Evolutionary conservation across 2,888 invertebrate species (phyloP).

Genomic region (Tipula unca): DNA sequence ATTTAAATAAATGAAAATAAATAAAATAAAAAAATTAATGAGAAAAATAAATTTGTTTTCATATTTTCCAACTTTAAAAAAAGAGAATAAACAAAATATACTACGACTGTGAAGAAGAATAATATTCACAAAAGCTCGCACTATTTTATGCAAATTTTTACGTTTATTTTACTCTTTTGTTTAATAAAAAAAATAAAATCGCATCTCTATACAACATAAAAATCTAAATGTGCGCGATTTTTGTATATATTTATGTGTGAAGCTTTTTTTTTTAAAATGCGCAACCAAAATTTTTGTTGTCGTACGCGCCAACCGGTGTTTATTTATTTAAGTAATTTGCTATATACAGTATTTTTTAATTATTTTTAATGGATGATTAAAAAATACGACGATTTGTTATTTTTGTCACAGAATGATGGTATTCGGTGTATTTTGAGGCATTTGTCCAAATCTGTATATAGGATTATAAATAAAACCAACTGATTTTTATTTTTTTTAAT

Average conservation of each 20-base stretch:
- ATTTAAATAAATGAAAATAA: constrained; percentile 8
- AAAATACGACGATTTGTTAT: too few relatives aligned
- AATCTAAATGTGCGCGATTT: not conserved
- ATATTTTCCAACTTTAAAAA: not conserved
- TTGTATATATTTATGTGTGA: not conserved
- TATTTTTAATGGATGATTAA: too few relatives aligned
- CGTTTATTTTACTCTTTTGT: not conserved
- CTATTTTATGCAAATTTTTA: not conserved
- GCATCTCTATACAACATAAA: not conserved
- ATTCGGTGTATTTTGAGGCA: too few relatives aligned
- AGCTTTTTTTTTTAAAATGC: not conserved
- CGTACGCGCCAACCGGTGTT: too few relatives aligned
- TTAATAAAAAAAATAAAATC: not conserved
- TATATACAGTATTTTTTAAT: too few relatives aligned
- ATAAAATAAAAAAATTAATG: not conserved
- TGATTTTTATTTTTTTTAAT: too few relatives aligned
- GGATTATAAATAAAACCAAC: too few relatives aligned
- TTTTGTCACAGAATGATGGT: too few relatives aligned
- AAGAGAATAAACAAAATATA: not conserved
- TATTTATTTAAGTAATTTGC: too few relatives aligned
- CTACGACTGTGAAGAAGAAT: not conserved
- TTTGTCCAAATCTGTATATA: too few relatives aligned
- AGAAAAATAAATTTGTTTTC: not conserved
- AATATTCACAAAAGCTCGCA: not conserved
- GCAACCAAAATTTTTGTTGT: too few relatives aligned